phyloP scores from a whole-genome alignment of 1,140 invertebrate genomes.

The Aphidius gifuensis region DNA sequence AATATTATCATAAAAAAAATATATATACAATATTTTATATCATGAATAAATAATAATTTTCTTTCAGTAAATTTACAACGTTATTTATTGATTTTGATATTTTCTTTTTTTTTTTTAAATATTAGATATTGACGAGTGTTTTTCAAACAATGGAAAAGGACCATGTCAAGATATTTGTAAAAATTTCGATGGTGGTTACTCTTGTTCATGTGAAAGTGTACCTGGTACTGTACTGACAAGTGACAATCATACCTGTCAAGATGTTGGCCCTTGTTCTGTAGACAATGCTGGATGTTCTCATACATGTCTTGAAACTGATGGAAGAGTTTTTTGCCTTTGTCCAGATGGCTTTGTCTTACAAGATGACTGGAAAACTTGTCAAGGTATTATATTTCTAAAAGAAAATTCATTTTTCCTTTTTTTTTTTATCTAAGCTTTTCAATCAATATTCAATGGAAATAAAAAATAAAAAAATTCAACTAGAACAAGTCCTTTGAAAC shows the following conservation, averaged over 20 bases:
- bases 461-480: not conserved
- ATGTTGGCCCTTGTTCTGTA: conserved; percentile 61
- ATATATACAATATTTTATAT: conserved; percentile 18
- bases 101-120: not conserved
- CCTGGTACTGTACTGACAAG: conserved; percentile 57
- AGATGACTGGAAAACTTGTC: conserved; percentile 60
- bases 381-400: conserved; percentile 42
- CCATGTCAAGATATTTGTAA: conserved; percentile 67
- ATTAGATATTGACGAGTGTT: conserved; percentile 65
- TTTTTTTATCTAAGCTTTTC: conserved; percentile 4
- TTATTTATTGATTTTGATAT: too few relatives aligned
- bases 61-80: too few relatives aligned
- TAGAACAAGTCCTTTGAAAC: not conserved
- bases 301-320: conserved; percentile 63
- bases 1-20: conserved; percentile 18
- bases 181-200: conserved; percentile 64
- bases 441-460: not conserved
- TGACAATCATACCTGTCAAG: conserved; percentile 59
- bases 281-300: conserved; percentile 63
- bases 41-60: not conserved
- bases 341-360: conserved; percentile 60
- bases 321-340: conserved; percentile 65
- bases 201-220: conserved; percentile 61
- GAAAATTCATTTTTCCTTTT: not conserved
- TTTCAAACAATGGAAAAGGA: conserved; percentile 62